These are phyloP conservation scores for Cistogaster globosa DNA, from an alignment of 2,888 invertebrate genomes.

Conservation along the genomic window DNA sequence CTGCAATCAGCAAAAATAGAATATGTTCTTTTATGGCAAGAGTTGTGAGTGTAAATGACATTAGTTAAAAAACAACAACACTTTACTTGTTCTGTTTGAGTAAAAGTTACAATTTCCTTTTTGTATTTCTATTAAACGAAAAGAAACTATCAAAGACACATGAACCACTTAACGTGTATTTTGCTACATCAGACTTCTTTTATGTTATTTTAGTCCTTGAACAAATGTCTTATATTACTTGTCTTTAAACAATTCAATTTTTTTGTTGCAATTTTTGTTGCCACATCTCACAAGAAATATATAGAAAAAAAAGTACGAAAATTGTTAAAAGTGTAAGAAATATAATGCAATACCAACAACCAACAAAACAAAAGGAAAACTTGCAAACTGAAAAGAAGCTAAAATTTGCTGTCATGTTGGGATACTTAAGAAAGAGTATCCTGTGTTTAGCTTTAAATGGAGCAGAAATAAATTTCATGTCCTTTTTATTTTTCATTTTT, in stretches of 20 bases:
- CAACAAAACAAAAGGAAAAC: slow-evolving; percentile 15
- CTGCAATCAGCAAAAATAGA: background rate
- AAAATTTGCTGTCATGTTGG: slow-evolving; percentile 32
- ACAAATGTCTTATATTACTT: slow-evolving; percentile 46
- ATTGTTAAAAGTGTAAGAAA: slow-evolving; percentile 57
- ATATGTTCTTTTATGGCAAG: background rate
- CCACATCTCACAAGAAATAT: slow-evolving; percentile 1
- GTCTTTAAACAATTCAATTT: slow-evolving; percentile 1
- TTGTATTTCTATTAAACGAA: slow-evolving; percentile 38
- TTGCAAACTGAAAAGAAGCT: background rate
- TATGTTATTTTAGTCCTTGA: slow-evolving; percentile 30
- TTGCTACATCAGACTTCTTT: slow-evolving; percentile 44
- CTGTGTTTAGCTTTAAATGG: slow-evolving; percentile 64
- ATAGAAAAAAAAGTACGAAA: slow-evolving; percentile 55
- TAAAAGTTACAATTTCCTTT: slow-evolving; percentile 48
- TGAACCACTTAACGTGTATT: slow-evolving; percentile 67
- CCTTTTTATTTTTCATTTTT: slow-evolving; percentile 14
- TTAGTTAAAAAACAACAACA: slow-evolving; percentile 21
- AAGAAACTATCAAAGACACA: slow-evolving; percentile 55
- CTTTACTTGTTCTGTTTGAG: slow-evolving; percentile 13
- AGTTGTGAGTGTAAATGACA: slow-evolving; percentile 11
- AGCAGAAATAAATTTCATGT: slow-evolving; percentile 65
- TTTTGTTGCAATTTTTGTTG: slow-evolving; percentile 5
- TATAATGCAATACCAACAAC: slow-evolving; percentile 9
- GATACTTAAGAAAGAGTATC: slow-evolving; percentile 20